Evolutionary conservation across 2,888 invertebrate species (phyloP).

Genomic region (Xiphydria camelus): DNA sequence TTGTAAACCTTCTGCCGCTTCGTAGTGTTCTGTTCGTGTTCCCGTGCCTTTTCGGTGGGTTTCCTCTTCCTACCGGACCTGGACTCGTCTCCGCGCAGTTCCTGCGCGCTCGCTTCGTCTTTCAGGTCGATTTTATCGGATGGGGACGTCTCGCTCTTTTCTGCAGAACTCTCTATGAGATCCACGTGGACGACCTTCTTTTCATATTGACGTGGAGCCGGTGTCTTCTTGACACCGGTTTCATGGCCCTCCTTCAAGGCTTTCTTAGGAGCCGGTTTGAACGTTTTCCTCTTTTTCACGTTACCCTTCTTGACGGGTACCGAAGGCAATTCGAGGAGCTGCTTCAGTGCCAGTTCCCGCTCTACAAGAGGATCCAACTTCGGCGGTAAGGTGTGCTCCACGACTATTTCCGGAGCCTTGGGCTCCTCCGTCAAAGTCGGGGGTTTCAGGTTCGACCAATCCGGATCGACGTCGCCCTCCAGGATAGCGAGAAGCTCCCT

Average conservation of each 20-base stretch:
- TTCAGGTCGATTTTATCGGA: slow-evolving; percentile 4
- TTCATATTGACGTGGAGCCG: not conserved
- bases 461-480: slow-evolving; percentile 62
- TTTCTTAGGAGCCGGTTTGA: slow-evolving; percentile 2
- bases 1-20: slow-evolving; percentile 46
- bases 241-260: slow-evolving; percentile 12
- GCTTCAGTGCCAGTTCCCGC: slow-evolving; percentile 63
- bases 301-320: slow-evolving; percentile 29
- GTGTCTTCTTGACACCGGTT: not conserved
- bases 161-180: not conserved
- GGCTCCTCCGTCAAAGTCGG: slow-evolving; percentile 28
- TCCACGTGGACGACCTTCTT: not conserved
- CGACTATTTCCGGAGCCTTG: slow-evolving; percentile 24
- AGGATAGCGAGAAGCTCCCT: slow-evolving; percentile 63
- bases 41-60: slow-evolving; percentile 51
- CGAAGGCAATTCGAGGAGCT: slow-evolving; percentile 60
- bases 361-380: slow-evolving; percentile 58
- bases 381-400: slow-evolving; percentile 18
- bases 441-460: slow-evolving; percentile 53
- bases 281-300: slow-evolving; percentile 22
- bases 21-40: slow-evolving; percentile 46
- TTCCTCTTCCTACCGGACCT: slow-evolving; percentile 53
- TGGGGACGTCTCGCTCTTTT: not conserved
- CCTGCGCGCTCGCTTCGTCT: not conserved
- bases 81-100: slow-evolving; percentile 39